Conservation (phyloP, 1,140 invertebrate species). For the Brachionus sp. region DNA sequence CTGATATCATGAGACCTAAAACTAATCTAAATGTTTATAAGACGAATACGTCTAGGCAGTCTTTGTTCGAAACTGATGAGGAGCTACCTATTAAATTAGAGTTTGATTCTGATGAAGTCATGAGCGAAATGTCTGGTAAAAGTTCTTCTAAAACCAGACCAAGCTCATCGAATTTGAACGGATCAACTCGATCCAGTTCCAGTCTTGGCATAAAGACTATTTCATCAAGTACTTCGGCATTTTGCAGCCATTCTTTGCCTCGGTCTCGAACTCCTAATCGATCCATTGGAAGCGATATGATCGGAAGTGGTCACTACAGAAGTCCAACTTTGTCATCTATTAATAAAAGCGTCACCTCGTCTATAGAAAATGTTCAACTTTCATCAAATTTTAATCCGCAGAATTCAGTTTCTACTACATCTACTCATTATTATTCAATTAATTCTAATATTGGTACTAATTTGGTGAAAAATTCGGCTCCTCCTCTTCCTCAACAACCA, state of each 20-base stretch:
- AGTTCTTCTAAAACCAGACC: neutral
- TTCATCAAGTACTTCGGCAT: neutral
- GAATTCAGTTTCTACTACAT: constrained; percentile 7
- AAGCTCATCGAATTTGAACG: neutral
- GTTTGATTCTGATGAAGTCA: constrained; percentile 3
- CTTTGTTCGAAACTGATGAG: constrained; percentile 16
- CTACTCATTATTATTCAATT: constrained; percentile 33
- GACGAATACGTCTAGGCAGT: neutral
- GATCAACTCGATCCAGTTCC: neutral
- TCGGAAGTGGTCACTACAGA: neutral
- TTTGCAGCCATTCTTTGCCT: constrained; percentile 7
- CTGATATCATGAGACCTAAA: constrained; percentile 7
- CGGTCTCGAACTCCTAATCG: neutral
- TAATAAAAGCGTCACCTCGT: constrained; percentile 9
- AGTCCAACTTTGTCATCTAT: constrained; percentile 10
- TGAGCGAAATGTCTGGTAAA: constrained; percentile 20
- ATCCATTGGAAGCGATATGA: neutral
- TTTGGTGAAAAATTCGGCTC: constrained; percentile 12
- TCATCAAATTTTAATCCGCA: neutral
- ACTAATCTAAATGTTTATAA: neutral
- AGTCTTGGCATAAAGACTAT: constrained; percentile 14
- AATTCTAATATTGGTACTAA: neutral
- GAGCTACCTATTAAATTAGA: neutral
- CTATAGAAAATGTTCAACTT: neutral
- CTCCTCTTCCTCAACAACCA: neutral